phyloP scores from a whole-genome alignment of 1,140 invertebrate species.

The Lucilia cuprina region DNA sequence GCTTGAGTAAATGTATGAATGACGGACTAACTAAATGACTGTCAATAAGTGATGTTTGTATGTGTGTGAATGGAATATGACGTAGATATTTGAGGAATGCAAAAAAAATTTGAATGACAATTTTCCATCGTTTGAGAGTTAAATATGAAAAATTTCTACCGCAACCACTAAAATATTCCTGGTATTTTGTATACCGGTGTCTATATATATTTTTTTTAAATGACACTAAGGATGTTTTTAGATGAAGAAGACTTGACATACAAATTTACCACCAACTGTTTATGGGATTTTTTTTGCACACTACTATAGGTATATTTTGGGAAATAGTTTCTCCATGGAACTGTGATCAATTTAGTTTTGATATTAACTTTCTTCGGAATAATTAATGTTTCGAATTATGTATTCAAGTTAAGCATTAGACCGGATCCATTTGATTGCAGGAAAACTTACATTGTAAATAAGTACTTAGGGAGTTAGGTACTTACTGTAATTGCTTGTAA shows the following conservation, averaged over 20 bases:
- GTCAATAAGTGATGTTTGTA: neutral
- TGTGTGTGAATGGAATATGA: neutral
- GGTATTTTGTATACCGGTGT: slow-evolving; percentile 18
- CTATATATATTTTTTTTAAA: neutral
- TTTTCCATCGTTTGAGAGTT: neutral
- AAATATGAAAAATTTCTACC: slow-evolving; percentile 28
- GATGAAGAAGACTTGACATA: neutral
- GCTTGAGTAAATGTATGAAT: neutral
- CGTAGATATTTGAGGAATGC: slow-evolving; percentile 20
- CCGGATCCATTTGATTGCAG: no score
- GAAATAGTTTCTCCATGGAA: no score
- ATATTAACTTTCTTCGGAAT: no score
- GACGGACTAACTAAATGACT: neutral
- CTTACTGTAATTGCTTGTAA: no score
- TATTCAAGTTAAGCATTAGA: no score
- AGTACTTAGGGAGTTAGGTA: no score
- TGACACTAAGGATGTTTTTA: slow-evolving; percentile 27
- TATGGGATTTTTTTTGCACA: neutral
- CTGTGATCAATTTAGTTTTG: no score
- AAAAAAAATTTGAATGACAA: slow-evolving; percentile 28
- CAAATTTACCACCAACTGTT: neutral
- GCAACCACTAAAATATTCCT: slow-evolving; percentile 28
- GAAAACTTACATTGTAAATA: no score
- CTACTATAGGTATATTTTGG: neutral
- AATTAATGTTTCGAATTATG: no score